A percentile compares a stretch with the other conserved stretches of the same genome.
phyloP scores from a whole-genome alignment of 2,888 invertebrate genomes.

The Holacanthella duospinosa region DNA sequence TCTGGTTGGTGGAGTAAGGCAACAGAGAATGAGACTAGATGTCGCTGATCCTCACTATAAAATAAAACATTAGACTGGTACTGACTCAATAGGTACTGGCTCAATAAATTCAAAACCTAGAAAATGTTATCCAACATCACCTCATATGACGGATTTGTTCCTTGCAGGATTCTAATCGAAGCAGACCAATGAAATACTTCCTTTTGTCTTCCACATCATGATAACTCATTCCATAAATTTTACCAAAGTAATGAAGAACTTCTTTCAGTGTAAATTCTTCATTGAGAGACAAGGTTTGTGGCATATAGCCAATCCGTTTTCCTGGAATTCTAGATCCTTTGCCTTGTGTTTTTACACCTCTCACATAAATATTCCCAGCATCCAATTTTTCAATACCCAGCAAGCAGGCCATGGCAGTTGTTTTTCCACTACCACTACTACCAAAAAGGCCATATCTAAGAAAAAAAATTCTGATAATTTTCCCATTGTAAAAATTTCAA shows the following conservation, averaged over 20 bases:
- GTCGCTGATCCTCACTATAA: background rate
- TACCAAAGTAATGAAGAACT: background rate
- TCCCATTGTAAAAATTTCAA: too few species aligned
- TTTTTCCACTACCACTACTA: background rate
- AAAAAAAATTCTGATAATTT: too few species aligned
- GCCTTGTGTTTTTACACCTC: background rate
- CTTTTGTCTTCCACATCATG: background rate
- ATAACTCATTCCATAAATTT: slow-evolving; percentile 1
- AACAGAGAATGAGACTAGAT: background rate
- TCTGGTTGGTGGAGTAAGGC: background rate
- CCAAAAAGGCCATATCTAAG: background rate
- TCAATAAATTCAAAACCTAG: background rate
- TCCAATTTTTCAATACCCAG: background rate
- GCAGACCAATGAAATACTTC: background rate
- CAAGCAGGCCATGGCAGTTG: background rate
- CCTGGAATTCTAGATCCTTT: background rate
- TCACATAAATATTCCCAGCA: background rate
- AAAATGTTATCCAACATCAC: background rate
- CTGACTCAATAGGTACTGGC: too few species aligned
- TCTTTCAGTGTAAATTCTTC: background rate
- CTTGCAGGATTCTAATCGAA: background rate
- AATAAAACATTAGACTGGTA: too few species aligned
- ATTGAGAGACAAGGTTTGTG: background rate
- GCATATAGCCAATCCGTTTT: background rate
- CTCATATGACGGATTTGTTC: background rate